A percentile compares a stretch with the other conserved stretches of the same genome.
Conservation (phyloP, 2,113 vertebrate genomes). For the Nasalis larvatus region DNA sequence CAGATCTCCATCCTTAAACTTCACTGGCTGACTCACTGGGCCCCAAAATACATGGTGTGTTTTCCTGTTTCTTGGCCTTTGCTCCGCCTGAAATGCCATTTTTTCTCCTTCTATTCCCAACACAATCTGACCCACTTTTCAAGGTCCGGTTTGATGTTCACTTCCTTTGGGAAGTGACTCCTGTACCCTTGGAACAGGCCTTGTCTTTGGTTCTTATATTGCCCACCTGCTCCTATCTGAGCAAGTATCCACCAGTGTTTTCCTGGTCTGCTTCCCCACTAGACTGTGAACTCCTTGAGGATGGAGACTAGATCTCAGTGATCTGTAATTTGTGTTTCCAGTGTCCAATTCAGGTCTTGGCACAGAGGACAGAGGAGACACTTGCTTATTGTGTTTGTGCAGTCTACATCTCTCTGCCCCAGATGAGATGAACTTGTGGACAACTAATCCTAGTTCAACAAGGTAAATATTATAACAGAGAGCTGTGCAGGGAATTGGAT, state of each 20-base stretch:
- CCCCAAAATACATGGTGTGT: background rate
- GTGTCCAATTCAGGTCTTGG: background rate
- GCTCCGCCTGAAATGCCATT: background rate
- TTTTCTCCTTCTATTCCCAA: slow-evolving; percentile 33
- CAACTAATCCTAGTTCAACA: slow-evolving; percentile 29
- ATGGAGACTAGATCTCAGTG: background rate
- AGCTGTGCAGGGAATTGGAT: background rate
- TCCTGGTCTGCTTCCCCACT: background rate
- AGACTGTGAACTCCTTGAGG: slow-evolving; percentile 3
- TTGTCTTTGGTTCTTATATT: slow-evolving; percentile 11
- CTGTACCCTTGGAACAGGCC: background rate
- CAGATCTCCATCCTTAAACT: background rate
- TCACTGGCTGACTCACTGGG: background rate
- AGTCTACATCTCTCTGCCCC: slow-evolving; percentile 5
- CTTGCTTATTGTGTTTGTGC: background rate
- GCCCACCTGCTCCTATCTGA: background rate
- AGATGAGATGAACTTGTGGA: background rate
- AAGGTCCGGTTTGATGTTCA: background rate
- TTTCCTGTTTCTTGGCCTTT: background rate
- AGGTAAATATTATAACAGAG: slow-evolving; percentile 4
- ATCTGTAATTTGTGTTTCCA: background rate
- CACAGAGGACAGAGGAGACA: background rate
- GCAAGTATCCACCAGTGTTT: background rate
- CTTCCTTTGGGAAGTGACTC: background rate
- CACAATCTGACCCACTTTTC: background rate